Base-by-base conservation (phyloP, 2,888 invertebrate species). In the Hirtodrosophila histrioides region DNA sequence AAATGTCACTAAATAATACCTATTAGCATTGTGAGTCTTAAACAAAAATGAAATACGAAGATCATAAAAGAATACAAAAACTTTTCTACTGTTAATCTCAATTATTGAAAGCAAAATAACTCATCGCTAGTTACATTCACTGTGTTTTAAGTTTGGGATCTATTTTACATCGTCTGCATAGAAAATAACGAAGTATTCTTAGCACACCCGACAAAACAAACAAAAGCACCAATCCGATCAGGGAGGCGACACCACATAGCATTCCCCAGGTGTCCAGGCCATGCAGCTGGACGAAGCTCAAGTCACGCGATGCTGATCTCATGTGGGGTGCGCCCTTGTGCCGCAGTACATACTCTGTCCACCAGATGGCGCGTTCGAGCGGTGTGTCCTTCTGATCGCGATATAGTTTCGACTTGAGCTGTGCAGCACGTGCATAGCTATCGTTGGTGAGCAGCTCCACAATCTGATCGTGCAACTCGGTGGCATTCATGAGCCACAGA, bases 271-370 rank as follows among this genome's bases (percentile, higher is more conserved):
- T 82, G 62, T 91, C 90, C 3, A 91, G 33, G 33, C 85, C 85
- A 23, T 90, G 80, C 33, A 89, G 72, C 40, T 88, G 76, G 0
- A 88, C 35, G 17, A 89, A 84, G 29, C 41, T 84, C 12, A 92
- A 67, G 17, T 91, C 87, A 9, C 89, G 82, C 9, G 89, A 88
- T 9, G 89, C 89, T n/a, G 89, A 86, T 55, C 87, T 86, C 51
- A 92, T 60, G 57, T 92, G 91, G 0, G 72, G 66, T 0, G 92
- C 92, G 3, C 92, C 92, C n/a, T 91, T 81, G 41, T 92, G 89
- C 0, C 90, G 74, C 0, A 79, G 76, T 6, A 91, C 85, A 69
- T 91, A 90, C 60, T 91, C 91, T 2, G 90, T 87, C 91, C 91
- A 91, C 77, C 89, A 90, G 23, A 89, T 75, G 9, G 90, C 91